Evolutionary conservation across 2,888 invertebrate species (phyloP).

Genomic region (Pseudoips prasinana): DNA sequence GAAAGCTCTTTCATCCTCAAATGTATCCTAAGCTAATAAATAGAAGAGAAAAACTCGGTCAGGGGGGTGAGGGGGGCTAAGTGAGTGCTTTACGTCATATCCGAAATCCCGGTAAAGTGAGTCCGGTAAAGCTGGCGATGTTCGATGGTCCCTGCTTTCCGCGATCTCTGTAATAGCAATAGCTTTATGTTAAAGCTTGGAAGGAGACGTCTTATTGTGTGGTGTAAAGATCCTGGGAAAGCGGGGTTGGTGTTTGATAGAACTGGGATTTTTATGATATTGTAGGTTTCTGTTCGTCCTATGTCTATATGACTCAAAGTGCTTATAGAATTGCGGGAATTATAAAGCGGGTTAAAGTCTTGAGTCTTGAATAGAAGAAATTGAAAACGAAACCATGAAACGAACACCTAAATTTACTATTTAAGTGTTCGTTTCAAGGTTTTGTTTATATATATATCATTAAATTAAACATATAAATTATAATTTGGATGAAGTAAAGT

Average conservation of each 20-base stretch:
- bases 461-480: too few species aligned
- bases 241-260: background rate
- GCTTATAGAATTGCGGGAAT: too few species aligned
- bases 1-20: slow-evolving; percentile 58
- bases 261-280: background rate
- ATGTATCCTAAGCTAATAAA: slow-evolving; percentile 75
- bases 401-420: too few species aligned
- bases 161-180: slow-evolving; percentile 80
- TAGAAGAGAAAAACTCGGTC: slow-evolving; percentile 75
- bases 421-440: too few species aligned
- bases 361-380: too few species aligned
- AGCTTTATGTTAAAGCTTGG: slow-evolving; percentile 80
- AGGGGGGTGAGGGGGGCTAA: slow-evolving; percentile 57
- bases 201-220: slow-evolving; percentile 60
- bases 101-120: slow-evolving; percentile 81
- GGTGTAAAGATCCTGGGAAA: slow-evolving; percentile 52
- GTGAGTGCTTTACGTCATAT: slow-evolving; percentile 81
- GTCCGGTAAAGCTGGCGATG: slow-evolving; percentile 71
- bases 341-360: too few species aligned
- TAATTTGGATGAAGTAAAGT: too few species aligned
- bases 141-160: slow-evolving; percentile 71
- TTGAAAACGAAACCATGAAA: too few species aligned
- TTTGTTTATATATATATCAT: too few species aligned
- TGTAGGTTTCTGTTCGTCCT: too few species aligned
- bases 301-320: too few species aligned